Conservation (phyloP, 2,888 invertebrate genomes). For the Nineta flava region DNA sequence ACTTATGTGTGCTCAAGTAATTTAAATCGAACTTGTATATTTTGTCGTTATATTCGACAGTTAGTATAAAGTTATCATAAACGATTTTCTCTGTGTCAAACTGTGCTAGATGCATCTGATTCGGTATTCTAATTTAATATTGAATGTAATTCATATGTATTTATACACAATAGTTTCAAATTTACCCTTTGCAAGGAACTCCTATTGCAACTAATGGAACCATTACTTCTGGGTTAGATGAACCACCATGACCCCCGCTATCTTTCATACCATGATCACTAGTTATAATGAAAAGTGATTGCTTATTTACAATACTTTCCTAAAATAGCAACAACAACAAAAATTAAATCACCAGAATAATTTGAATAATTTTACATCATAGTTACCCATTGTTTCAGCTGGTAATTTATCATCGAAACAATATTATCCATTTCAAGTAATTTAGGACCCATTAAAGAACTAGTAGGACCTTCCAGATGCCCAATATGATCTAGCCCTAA, state of each 20-base stretch:
- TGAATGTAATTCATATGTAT: too few relatives aligned
- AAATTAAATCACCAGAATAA: too few relatives aligned
- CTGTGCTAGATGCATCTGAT: too few relatives aligned
- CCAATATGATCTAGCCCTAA: slow-evolving; percentile 96
- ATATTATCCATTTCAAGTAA: slow-evolving; percentile 83
- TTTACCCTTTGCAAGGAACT: slow-evolving; percentile 25
- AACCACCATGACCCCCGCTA: slow-evolving; percentile 94
- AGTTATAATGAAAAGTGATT: slow-evolving; percentile 48
- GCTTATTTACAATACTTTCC: not conserved
- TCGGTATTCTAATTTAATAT: too few relatives aligned
- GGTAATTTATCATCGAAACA: slow-evolving; percentile 45
- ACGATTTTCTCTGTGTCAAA: too few relatives aligned
- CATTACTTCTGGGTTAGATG: slow-evolving; percentile 61
- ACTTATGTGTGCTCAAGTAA: too few relatives aligned
- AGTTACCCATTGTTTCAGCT: slow-evolving; percentile 28
- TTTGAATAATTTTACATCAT: too few relatives aligned
- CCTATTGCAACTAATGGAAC: slow-evolving; percentile 65
- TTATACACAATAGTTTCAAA: too few relatives aligned
- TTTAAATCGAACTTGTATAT: too few relatives aligned
- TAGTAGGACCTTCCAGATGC: slow-evolving; percentile 71
- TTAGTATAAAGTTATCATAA: too few relatives aligned
- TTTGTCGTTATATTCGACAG: too few relatives aligned
- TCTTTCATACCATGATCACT: slow-evolving; percentile 98
- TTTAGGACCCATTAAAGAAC: slow-evolving; percentile 60
- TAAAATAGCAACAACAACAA: not conserved